A percentile compares a stretch with the other conserved stretches of the same genome.
phyloP scores from a whole-genome alignment of 2,113 vertebrate genomes.

The Mus musculus region DNA sequence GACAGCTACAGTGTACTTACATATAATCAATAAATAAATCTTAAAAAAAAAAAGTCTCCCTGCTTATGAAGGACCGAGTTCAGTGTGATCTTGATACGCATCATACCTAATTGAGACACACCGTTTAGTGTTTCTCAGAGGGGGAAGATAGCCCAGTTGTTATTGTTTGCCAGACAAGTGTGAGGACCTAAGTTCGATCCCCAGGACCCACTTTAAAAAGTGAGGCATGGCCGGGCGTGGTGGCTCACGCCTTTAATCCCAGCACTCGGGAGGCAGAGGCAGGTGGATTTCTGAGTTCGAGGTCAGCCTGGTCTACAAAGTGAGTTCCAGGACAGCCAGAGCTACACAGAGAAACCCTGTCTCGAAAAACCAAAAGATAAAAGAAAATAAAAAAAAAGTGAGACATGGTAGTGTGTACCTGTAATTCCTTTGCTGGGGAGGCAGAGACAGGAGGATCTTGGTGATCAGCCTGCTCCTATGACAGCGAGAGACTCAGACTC shows the following conservation, averaged over 20 bases:
- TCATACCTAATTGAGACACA: slow-evolving; percentile 51
- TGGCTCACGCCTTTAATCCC: too few species aligned
- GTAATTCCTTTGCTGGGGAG: background rate
- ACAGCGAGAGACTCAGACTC: background rate
- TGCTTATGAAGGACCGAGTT: slow-evolving; percentile 8
- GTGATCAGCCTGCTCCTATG: background rate
- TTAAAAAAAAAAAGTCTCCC: slow-evolving; percentile 21
- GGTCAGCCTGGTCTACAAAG: too few species aligned
- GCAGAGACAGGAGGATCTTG: background rate
- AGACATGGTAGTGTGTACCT: too few species aligned
- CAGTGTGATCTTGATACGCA: background rate
- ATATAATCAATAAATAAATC: too few species aligned
- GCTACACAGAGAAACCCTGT: too few species aligned
- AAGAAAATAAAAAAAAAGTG: background rate
- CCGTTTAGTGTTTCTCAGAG: slow-evolving; percentile 22
- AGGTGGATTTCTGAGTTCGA: too few species aligned
- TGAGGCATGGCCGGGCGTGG: too few species aligned
- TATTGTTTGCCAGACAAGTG: background rate
- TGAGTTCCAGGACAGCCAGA: too few species aligned
- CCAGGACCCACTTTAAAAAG: background rate
- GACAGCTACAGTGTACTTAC: too few species aligned
- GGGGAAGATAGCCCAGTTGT: background rate
- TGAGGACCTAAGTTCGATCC: background rate
- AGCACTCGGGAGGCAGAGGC: too few species aligned
- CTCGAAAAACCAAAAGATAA: too few species aligned